Conservation (phyloP, 2,113 vertebrate species). For the Megaceryle torquata region DNA sequence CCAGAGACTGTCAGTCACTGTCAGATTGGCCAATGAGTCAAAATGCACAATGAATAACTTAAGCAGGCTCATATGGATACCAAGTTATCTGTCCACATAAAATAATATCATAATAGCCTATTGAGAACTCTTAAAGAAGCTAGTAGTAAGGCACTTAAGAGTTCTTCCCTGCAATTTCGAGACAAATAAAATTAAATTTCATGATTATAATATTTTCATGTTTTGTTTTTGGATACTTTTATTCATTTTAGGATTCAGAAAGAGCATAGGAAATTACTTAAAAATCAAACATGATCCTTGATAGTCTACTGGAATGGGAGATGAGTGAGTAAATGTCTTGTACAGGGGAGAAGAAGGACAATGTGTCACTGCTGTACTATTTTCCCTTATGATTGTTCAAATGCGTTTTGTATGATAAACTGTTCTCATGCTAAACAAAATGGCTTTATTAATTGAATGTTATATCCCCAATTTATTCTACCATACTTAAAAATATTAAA, state of each 20-base stretch:
- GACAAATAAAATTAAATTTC: not conserved
- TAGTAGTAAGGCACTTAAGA: not conserved
- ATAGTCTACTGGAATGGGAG: not conserved
- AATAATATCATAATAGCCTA: not conserved
- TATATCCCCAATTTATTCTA: not conserved
- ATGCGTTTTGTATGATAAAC: not conserved
- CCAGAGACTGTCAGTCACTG: not conserved
- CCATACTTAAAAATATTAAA: not conserved
- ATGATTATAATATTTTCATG: not conserved
- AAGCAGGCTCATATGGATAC: not conserved
- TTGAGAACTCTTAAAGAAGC: not conserved
- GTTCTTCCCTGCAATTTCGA: not conserved
- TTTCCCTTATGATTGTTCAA: not conserved
- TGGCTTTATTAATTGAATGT: not conserved
- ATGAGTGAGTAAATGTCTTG: not conserved
- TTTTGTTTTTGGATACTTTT: not conserved
- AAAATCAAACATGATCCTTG: not conserved
- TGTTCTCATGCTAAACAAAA: not conserved
- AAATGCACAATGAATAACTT: not conserved
- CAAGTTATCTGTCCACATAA: not conserved
- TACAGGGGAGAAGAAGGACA: accelerated
- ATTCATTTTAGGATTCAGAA: not conserved
- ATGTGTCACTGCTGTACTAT: not conserved
- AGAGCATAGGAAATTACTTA: not conserved
- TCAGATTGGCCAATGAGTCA: not conserved